Percentiles rank a stretch among this genome's conserved stretches.
Conservation (phyloP, 2,113 vertebrate genomes). For the Otis tarda region DNA sequence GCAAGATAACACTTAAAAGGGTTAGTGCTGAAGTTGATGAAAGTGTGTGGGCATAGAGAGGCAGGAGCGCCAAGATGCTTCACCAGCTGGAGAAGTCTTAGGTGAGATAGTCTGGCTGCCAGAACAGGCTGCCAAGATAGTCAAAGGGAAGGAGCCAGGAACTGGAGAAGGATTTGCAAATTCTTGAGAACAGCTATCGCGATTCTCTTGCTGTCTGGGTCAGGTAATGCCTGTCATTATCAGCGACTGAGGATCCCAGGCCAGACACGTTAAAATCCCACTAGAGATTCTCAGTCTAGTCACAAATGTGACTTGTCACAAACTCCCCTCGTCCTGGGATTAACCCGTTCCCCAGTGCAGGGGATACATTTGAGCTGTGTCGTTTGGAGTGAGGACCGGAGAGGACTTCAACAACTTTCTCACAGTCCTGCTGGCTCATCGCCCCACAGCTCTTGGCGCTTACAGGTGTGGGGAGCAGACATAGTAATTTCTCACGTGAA, state of each 20-base stretch:
- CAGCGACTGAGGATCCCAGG: constrained; percentile 3
- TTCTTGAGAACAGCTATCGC: constrained; percentile 47
- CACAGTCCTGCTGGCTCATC: background rate
- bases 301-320: background rate
- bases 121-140: constrained; percentile 68
- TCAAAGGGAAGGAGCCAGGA: constrained; percentile 67
- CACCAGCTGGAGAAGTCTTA: constrained; percentile 65
- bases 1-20: constrained; percentile 66
- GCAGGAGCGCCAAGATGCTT: constrained; percentile 64
- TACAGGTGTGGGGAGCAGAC: background rate
- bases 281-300: background rate
- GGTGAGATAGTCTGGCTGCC: constrained; percentile 67
- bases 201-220: constrained; percentile 49
- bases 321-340: background rate
- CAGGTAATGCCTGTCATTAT: constrained; percentile 56
- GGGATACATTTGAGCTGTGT: background rate
- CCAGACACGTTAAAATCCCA: background rate
- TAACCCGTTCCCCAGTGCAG: background rate
- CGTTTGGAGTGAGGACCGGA: fast-evolving
- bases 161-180: constrained; percentile 51
- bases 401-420: background rate
- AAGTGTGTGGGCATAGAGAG: constrained; percentile 52
- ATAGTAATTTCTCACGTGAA: background rate
- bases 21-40: constrained; percentile 66
- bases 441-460: background rate